phyloP scores from a whole-genome alignment of 2,113 vertebrate genomes.

The Scartelaos histophorus region DNA sequence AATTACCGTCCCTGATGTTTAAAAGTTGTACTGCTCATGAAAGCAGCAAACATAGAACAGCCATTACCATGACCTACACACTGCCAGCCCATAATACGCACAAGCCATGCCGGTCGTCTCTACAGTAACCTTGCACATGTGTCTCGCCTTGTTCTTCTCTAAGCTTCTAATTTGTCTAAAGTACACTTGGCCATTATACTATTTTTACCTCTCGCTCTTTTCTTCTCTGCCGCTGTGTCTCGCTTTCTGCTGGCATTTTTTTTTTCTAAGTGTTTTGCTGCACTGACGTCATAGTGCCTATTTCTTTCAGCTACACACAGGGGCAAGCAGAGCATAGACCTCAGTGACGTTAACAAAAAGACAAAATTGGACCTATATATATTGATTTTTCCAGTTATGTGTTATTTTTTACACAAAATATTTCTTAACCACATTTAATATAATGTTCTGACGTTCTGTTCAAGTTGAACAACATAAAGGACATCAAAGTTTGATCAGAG shows the following conservation, averaged over 20 bases:
- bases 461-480: not conserved
- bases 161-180: constrained; percentile 70
- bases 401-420: not conserved
- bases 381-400: not conserved
- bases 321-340: not conserved
- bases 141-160: constrained; percentile 39
- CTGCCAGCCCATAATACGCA: constrained; percentile 49
- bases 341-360: not conserved
- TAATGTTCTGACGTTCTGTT: not conserved
- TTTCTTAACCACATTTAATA: not conserved
- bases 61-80: constrained; percentile 46
- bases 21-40: not conserved
- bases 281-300: constrained; percentile 59
- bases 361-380: not conserved
- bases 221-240: constrained; percentile 15
- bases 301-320: constrained; percentile 44
- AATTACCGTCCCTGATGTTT: constrained; percentile 4
- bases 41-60: constrained; percentile 27
- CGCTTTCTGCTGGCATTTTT: constrained; percentile 29
- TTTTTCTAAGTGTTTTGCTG: constrained; percentile 47
- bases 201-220: constrained; percentile 61
- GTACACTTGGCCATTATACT: constrained; percentile 64
- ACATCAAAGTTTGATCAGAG: not conserved
- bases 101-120: constrained; percentile 44
- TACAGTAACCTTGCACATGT: constrained; percentile 52